Evolutionary conservation across 2,113 vertebrate species (phyloP).

Genomic region (Tapirus terrestris): DNA sequence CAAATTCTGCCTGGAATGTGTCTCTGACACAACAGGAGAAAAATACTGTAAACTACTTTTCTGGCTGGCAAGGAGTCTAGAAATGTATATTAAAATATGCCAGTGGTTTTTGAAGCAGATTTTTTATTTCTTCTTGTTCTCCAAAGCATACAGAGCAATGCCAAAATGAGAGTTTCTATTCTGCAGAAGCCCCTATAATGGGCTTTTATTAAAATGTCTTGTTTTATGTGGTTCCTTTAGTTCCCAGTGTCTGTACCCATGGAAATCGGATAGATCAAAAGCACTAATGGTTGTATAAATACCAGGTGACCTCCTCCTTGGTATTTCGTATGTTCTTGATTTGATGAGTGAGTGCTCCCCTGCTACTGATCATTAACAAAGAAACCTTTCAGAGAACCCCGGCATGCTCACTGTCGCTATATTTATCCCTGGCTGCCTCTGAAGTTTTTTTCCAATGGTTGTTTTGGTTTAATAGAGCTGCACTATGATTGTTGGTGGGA

Average conservation of each 20-base stretch:
- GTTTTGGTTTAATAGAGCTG: neutral
- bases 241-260: neutral
- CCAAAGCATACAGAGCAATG: neutral
- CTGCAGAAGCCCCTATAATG: neutral
- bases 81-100: conserved; percentile 2
- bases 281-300: neutral
- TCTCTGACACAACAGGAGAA: conserved; percentile 11
- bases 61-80: neutral
- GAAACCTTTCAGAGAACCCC: neutral
- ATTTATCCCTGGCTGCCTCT: neutral
- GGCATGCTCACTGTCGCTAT: neutral
- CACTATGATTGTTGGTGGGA: neutral
- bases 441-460: neutral
- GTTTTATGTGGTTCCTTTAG: conserved; percentile 19
- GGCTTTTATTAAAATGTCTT: conserved; percentile 28
- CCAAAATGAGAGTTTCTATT: conserved; percentile 11
- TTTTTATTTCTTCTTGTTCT: conserved; percentile 40
- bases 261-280: conserved; percentile 26
- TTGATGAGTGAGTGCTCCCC: neutral
- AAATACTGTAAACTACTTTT: conserved; percentile 40
- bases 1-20: conserved; percentile 28
- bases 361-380: neutral
- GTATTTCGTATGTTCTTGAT: conserved; percentile 21
- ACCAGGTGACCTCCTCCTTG: neutral
- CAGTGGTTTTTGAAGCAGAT: conserved; percentile 9